phyloP scores from a whole-genome alignment of 2,113 vertebrate genomes.

The Cardinalis cardinalis region DNA sequence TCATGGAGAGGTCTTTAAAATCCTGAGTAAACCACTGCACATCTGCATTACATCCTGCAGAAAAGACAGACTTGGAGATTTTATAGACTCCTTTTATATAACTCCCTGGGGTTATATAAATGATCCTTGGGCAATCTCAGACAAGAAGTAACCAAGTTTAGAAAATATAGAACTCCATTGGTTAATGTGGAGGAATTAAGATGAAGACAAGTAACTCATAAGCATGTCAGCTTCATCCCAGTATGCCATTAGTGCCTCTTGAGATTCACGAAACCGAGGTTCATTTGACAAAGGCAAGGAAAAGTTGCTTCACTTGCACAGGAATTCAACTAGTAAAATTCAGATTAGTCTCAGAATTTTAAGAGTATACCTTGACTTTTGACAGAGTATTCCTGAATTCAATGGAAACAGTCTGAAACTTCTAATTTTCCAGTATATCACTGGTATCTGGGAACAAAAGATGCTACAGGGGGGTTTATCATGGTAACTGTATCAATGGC shows the following conservation, averaged over 20 bases:
- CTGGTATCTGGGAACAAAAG: not conserved
- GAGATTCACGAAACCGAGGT: not conserved
- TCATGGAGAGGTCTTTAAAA: conserved; percentile 28
- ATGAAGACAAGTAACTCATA: not conserved
- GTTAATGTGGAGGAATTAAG: not conserved
- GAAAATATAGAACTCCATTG: not conserved
- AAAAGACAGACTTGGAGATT: not conserved
- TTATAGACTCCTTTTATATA: not conserved
- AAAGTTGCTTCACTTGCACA: not conserved
- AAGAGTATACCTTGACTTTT: not conserved
- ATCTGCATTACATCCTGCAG: conserved; percentile 11
- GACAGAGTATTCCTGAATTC: not conserved
- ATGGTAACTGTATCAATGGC: not conserved
- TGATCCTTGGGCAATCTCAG: not conserved
- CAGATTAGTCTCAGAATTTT: not conserved
- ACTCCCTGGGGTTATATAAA: not conserved
- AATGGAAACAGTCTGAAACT: not conserved
- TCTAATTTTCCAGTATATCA: not conserved
- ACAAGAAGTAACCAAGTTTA: not conserved
- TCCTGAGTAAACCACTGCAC: not conserved
- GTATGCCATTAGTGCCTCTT: not conserved
- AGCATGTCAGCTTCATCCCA: not conserved
- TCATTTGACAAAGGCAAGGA: not conserved
- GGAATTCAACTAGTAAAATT: not conserved
- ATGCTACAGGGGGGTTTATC: not conserved